Conservation (phyloP, 1,140 invertebrate species). For the Listronotus oregonensis region DNA sequence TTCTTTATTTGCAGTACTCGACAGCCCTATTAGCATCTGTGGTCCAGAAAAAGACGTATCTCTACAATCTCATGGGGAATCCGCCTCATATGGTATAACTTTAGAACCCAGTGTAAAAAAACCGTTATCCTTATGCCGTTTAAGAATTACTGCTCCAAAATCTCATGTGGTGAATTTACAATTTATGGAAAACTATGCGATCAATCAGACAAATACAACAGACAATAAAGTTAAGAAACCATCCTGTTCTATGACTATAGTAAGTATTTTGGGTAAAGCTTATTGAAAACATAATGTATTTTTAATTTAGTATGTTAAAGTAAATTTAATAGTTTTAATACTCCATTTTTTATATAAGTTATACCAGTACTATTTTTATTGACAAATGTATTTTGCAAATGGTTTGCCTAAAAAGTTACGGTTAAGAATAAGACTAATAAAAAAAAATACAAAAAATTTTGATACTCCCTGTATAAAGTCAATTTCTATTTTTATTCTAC, state of each 20-base stretch:
- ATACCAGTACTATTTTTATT: no score
- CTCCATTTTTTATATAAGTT: no score
- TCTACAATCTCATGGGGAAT: conserved; percentile 8
- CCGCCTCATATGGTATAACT: conserved; percentile 15
- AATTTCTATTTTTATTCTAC: no score
- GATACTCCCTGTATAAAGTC: no score
- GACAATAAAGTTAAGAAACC: conserved; percentile 25
- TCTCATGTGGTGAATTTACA: conserved; percentile 44
- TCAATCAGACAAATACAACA: conserved; percentile 4
- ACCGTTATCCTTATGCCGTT: conserved; percentile 29
- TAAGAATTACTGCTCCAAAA: conserved; percentile 39
- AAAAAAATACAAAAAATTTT: no score
- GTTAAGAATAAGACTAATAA: no score
- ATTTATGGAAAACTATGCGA: conserved; percentile 34
- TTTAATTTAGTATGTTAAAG: neutral
- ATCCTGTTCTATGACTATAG: conserved; percentile 43
- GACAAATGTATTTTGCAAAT: no score
- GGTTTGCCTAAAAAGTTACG: no score
- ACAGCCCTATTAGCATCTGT: conserved; percentile 11
- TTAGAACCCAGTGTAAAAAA: conserved; percentile 13
- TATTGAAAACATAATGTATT: neutral
- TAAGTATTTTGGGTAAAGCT: conserved; percentile 32
- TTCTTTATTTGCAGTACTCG: conserved; percentile 8
- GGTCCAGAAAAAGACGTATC: conserved; percentile 12
- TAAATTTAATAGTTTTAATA: no score